Evolutionary conservation across 2,113 vertebrate species (phyloP).

Genomic region (Furnarius figulus): DNA sequence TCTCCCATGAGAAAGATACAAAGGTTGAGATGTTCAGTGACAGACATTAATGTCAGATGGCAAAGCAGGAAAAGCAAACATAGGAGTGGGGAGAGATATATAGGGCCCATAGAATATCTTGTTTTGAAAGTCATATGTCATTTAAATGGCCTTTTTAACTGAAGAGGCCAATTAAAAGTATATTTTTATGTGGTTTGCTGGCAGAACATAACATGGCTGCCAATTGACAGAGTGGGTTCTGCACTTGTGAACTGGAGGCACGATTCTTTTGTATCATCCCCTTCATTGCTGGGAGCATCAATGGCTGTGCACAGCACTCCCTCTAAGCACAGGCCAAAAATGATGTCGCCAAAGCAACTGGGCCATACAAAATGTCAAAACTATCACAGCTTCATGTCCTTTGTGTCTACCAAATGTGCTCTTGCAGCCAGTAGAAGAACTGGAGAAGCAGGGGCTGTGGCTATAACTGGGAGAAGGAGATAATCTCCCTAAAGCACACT

Average conservation of each 20-base stretch:
- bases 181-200: background rate
- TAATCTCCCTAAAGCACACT: background rate
- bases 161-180: background rate
- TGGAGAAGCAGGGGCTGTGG: background rate
- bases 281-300: background rate
- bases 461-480: background rate
- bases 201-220: background rate
- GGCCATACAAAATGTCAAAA: background rate
- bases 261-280: background rate
- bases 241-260: background rate
- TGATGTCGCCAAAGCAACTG: background rate
- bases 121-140: slow-evolving; percentile 38
- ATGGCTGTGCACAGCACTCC: background rate
- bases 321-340: background rate
- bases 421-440: background rate
- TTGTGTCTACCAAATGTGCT: background rate
- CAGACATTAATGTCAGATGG: slow-evolving; percentile 46
- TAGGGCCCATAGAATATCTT: background rate
- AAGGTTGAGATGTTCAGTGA: slow-evolving; percentile 36
- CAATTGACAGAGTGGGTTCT: background rate
- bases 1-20: background rate
- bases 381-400: background rate
- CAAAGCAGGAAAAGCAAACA: slow-evolving; percentile 21
- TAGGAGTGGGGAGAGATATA: slow-evolving; percentile 3
- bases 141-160: background rate